Percentiles rank a stretch among this genome's conserved stretches.
Evolutionary conservation across 2,888 invertebrate genomes (phyloP).

Genomic region (Cerastoderma edule): DNA sequence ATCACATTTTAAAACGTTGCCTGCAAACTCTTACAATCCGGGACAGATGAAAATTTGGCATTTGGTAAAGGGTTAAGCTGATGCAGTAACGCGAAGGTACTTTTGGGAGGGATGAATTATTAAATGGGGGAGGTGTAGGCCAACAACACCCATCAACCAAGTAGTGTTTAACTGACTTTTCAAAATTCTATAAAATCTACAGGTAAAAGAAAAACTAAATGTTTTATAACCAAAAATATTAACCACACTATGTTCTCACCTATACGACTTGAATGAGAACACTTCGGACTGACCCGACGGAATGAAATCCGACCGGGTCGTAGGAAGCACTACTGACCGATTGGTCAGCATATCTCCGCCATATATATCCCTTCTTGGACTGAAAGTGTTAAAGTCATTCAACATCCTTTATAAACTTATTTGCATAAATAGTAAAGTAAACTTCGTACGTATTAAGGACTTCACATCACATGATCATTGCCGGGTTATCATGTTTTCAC

Average conservation of each 20-base stretch:
- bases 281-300: slow-evolving; percentile 30
- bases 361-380: slow-evolving; percentile 6
- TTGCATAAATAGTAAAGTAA: no score
- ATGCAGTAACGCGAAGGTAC: neutral
- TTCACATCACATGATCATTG: no score
- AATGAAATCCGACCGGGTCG: slow-evolving; percentile 34
- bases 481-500: no score
- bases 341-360: slow-evolving; percentile 7
- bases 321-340: slow-evolving; percentile 16
- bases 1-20: no score
- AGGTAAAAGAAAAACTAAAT: neutral
- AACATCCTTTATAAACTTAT: no score
- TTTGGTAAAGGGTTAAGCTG: neutral
- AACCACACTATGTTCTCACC: slow-evolving; percentile 36
- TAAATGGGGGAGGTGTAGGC: no score
- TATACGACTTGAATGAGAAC: slow-evolving; percentile 29
- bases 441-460: no score
- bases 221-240: neutral
- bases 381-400: slow-evolving; percentile 3
- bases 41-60: no score
- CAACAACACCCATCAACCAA: neutral
- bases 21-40: no score
- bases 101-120: no score
- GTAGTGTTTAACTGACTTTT: neutral
- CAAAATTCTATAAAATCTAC: slow-evolving; percentile 5